Evolutionary conservation across 2,113 vertebrate genomes (phyloP).

Genomic region (Chaetura pelagica): DNA sequence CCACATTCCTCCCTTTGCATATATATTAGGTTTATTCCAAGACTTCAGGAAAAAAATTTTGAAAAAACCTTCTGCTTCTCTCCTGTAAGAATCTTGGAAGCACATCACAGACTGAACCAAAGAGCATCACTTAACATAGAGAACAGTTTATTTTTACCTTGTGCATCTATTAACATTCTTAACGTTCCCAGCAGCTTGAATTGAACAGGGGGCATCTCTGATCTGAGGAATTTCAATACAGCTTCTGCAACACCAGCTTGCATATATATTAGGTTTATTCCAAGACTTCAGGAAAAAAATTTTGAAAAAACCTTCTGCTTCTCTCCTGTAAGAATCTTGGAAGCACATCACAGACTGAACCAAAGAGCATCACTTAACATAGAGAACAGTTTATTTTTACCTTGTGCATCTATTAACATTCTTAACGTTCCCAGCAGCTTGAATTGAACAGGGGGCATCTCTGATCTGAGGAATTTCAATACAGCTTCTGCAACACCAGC

Average conservation of each 20-base stretch:
- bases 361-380: conserved; percentile 52
- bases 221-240: conserved; percentile 94
- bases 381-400: conserved; percentile 78
- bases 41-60: conserved; percentile 1
- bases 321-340: conserved; percentile 28
- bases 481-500: conserved; percentile 93
- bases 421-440: conserved; percentile 96
- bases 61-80: not conserved
- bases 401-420: conserved; percentile 99
- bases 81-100: conserved; percentile 29
- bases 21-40: conserved; percentile 4
- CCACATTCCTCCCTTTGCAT: not conserved
- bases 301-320: not conserved
- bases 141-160: conserved; percentile 85
- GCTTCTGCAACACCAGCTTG: conserved; percentile 91
- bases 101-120: conserved; percentile 2
- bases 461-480: conserved; percentile 94
- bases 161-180: conserved; percentile 98
- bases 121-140: conserved; percentile 56
- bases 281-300: conserved; percentile 16
- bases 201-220: conserved; percentile 98
- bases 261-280: conserved; percentile 24
- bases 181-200: conserved; percentile 97
- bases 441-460: conserved; percentile 99
- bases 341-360: conserved; percentile 10